Conservation (phyloP, 2,888 invertebrate species). For the Philaethria dido region DNA sequence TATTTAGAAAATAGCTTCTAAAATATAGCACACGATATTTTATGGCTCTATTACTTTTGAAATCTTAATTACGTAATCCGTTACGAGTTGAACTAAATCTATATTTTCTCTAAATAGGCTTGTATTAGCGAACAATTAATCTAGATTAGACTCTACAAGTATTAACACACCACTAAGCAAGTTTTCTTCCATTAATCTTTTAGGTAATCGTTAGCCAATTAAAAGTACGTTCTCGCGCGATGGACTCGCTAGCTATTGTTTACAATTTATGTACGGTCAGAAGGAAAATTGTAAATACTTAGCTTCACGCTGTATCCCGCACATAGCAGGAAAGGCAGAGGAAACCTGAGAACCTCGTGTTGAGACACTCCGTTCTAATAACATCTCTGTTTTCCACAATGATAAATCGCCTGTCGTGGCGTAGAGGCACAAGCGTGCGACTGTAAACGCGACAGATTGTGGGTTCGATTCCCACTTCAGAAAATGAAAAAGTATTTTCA, state of each 20-base stretch:
- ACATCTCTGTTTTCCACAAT: too few relatives aligned
- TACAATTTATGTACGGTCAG: conserved; percentile 15
- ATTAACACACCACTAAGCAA: conserved; percentile 35
- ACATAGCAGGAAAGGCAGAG: too few relatives aligned
- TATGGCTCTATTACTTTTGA: neutral
- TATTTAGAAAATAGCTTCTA: too few relatives aligned
- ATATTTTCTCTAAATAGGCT: conserved; percentile 20
- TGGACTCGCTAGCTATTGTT: conserved; percentile 11
- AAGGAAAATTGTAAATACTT: conserved; percentile 58
- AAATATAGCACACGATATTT: neutral
- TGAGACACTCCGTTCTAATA: too few relatives aligned
- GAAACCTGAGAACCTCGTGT: too few relatives aligned
- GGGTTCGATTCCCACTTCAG: too few relatives aligned
- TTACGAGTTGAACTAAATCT: conserved; percentile 5
- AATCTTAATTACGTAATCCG: conserved; percentile 10
- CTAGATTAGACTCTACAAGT: conserved; percentile 32
- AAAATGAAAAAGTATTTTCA: too few relatives aligned
- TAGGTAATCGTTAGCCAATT: conserved; percentile 39
- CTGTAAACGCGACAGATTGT: too few relatives aligned
- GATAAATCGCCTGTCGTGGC: too few relatives aligned
- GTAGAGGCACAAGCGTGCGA: too few relatives aligned
- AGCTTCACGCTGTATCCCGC: too few relatives aligned
- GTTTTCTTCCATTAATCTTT: conserved; percentile 39
- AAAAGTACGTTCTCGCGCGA: conserved; percentile 34
- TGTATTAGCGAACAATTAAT: conserved; percentile 28